Evolutionary conservation across 1,140 invertebrate genomes (phyloP), one percentile per base, ranked within the genome.

Genomic region (Drosophila mayri): DNA sequence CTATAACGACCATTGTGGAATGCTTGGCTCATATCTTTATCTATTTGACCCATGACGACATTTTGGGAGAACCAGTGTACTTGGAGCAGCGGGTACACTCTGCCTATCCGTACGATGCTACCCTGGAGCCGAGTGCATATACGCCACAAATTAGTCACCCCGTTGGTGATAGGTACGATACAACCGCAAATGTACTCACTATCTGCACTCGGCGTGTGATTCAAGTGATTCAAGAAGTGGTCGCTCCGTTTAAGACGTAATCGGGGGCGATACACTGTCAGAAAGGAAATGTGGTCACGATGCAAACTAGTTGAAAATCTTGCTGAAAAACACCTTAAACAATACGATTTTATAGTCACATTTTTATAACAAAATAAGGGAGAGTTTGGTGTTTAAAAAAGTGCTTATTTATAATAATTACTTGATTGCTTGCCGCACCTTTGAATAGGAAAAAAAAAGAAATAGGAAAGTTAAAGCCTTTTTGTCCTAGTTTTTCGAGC

Each of bases 181-280:
- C 30, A 16, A 12, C 10, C 52, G 35, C 52, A 62, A 62, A 40
- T 61, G 38, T 25, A 44, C 38, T 22, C 16, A 44, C 25, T 65
- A 65, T 61, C 40, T 61, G 40, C 30, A 44, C 59, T 66, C 30
- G 40, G 30, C 41, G 38, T 32, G 20, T 66, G 40, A 46, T 44
- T 66, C 40, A 28, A 66, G 59, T 66, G 63, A 44, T 62, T 65
- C 58, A 30, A 63, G 57, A 63, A 62, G n/a, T 63, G 54, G 37
- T 4, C 61, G 50, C 14, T n/a, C 3, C 25, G 57, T 61, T 61
- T 62, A 32, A 40, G 28, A 62, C 57, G 16, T 43, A 64, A 43
- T 32, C 57, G 16, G n/a, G 16, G 16, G 3, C 4, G 12, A 8
- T 32, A 62, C 62, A 62, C 38, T 55, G 52, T 0, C 52, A 5